A percentile compares a stretch with the other conserved stretches of the same genome.
phyloP scores from a whole-genome alignment of 2,113 vertebrate genomes.

The Aleadryas rufinucha region DNA sequence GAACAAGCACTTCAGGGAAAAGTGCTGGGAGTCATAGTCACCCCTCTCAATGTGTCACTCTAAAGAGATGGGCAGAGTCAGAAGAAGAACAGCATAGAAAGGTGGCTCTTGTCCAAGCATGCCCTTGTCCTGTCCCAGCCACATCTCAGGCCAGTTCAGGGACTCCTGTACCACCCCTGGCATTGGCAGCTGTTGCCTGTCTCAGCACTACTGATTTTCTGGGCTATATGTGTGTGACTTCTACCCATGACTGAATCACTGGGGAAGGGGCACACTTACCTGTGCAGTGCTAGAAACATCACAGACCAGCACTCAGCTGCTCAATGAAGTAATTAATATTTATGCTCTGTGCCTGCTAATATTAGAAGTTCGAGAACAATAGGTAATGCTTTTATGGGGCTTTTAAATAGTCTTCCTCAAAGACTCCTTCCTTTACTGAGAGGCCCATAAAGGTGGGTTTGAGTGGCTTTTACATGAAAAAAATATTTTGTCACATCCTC shows the following conservation, averaged over 20 bases:
- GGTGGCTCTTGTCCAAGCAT: neutral
- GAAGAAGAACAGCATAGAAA: neutral
- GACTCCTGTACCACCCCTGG: neutral
- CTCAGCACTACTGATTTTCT: neutral
- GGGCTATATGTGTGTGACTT: neutral
- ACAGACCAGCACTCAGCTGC: neutral
- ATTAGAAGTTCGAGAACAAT: neutral
- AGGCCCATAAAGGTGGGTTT: neutral
- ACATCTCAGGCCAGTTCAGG: neutral
- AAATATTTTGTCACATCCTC: neutral
- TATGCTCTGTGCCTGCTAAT: neutral
- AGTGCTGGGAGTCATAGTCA: neutral
- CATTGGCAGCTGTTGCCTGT: rapidly evolving
- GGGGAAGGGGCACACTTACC: neutral
- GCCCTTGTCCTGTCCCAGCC: neutral
- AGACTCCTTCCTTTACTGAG: neutral
- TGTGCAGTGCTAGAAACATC: neutral
- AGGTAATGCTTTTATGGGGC: neutral
- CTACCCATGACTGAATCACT: neutral
- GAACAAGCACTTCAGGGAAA: neutral
- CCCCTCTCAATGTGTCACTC: neutral
- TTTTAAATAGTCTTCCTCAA: neutral
- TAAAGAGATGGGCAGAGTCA: neutral
- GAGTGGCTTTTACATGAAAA: neutral
- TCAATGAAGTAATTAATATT: neutral